Conservation (phyloP, 2,113 vertebrate species). For the Panurus biarmicus region DNA sequence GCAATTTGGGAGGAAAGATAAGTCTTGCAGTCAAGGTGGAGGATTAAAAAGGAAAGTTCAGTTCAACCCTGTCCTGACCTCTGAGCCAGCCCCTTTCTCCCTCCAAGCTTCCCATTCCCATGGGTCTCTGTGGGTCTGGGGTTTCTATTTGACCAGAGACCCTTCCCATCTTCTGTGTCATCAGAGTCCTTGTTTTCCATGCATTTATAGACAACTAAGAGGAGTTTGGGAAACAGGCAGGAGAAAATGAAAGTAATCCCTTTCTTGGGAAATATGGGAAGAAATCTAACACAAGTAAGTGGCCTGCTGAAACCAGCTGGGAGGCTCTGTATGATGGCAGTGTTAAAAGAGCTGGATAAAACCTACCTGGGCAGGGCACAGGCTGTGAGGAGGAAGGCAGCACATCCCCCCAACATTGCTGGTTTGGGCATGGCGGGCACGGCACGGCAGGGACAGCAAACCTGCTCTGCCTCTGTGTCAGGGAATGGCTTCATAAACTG, state of each 20-base stretch:
- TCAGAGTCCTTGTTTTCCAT: neutral
- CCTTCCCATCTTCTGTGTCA: neutral
- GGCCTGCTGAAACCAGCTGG: neutral
- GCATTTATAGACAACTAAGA: neutral
- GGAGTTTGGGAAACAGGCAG: neutral
- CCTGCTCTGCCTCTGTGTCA: neutral
- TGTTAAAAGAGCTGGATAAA: neutral
- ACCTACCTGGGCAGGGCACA: neutral
- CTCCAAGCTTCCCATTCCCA: accelerated
- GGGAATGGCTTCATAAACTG: neutral
- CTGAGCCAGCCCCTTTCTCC: neutral
- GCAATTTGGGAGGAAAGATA: neutral
- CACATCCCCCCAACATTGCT: neutral
- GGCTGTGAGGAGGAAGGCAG: neutral
- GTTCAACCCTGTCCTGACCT: neutral
- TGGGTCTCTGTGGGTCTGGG: neutral
- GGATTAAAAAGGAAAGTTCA: neutral
- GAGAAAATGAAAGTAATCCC: neutral
- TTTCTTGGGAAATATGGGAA: too few relatives aligned
- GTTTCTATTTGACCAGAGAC: neutral
- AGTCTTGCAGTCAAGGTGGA: neutral
- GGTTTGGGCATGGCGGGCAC: accelerated
- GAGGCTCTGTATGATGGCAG: neutral
- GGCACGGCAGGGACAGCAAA: neutral
- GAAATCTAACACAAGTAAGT: neutral